Conservation (phyloP, 2,888 invertebrate genomes). For the Cataglyphis cursor region DNA sequence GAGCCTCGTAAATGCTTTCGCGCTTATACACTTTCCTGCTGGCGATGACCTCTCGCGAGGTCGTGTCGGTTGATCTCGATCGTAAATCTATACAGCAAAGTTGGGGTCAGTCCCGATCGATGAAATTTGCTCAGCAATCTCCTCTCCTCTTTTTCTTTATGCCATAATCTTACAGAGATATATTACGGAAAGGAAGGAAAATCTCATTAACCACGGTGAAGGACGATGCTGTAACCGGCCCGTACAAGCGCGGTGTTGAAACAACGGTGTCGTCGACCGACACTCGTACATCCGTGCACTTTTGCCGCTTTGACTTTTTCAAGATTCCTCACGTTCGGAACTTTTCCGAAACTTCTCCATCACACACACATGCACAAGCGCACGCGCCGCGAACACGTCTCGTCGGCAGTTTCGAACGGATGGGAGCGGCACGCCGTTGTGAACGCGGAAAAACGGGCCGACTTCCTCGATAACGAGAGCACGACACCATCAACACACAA, state of each 20-base stretch:
- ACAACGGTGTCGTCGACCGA: conserved; percentile 44
- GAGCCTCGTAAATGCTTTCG: conserved; percentile 23
- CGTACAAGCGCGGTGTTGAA: not conserved
- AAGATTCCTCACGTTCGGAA: conserved; percentile 18
- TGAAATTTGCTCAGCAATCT: not conserved
- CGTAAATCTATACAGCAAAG: conserved; percentile 36
- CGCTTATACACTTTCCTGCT: conserved; percentile 41
- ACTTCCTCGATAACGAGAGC: conserved; percentile 20
- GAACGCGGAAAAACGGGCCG: not conserved
- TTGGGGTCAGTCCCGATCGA: not conserved
- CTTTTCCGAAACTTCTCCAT: conserved; percentile 34
- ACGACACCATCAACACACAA: conserved; percentile 10
- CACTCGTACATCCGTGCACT: conserved; percentile 31
- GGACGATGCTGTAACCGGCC: not conserved
- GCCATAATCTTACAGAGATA: not conserved
- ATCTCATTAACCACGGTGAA: conserved; percentile 8
- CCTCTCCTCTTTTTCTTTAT: not conserved
- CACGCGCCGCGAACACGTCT: conserved; percentile 18
- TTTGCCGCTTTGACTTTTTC: conserved; percentile 1
- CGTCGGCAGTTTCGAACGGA: not conserved
- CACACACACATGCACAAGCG: not conserved
- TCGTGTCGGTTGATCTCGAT: conserved; percentile 26
- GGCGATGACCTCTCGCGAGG: conserved; percentile 29
- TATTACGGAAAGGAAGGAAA: not conserved
- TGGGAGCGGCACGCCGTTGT: not conserved